These are phyloP conservation scores for Dexiosoma caninum DNA, from an alignment of 2,888 invertebrate genomes.

Conservation along the genomic window DNA sequence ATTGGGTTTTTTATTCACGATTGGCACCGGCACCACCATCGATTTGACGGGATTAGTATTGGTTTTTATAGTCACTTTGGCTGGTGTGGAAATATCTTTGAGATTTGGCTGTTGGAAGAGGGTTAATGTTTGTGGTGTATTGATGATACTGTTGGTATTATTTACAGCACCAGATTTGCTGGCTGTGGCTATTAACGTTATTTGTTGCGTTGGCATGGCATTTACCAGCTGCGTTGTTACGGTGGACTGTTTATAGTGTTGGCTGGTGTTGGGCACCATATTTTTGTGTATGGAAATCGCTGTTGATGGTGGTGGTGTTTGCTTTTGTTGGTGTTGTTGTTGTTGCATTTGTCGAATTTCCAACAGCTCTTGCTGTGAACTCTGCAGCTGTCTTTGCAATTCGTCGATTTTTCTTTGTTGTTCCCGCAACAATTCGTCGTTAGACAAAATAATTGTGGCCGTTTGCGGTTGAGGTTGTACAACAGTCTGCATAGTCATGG, in stretches of 20 bases:
- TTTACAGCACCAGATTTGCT: conserved; percentile 19
- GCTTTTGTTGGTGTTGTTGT: conserved; percentile 73
- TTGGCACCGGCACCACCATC: conserved; percentile 40
- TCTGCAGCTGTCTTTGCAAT: conserved; percentile 87
- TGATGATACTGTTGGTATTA: conserved; percentile 26
- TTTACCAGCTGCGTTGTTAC: conserved; percentile 71
- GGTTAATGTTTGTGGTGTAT: conserved; percentile 69
- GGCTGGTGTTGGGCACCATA: background rate
- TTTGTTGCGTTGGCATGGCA: conserved; percentile 73
- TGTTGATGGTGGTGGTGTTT: conserved; percentile 69
- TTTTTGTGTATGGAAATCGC: conserved; percentile 44
- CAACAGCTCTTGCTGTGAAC: conserved; percentile 87
- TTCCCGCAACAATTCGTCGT: conserved; percentile 88
- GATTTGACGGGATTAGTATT: conserved; percentile 42
- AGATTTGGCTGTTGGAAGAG: conserved; percentile 69
- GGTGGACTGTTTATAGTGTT: conserved; percentile 65
- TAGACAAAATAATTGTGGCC: conserved; percentile 77
- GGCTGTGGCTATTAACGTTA: conserved; percentile 74
- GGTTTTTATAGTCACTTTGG: conserved; percentile 70
- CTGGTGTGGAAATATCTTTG: conserved; percentile 64
- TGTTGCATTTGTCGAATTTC: conserved; percentile 82
- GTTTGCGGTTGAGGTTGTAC: conserved; percentile 73
- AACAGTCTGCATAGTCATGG: conserved; percentile 72
- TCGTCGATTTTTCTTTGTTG: conserved; percentile 93
- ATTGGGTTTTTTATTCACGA: conserved; percentile 33